phyloP scores from a whole-genome alignment of 1,140 invertebrate genomes.

The Protaetia brevitarsis region DNA sequence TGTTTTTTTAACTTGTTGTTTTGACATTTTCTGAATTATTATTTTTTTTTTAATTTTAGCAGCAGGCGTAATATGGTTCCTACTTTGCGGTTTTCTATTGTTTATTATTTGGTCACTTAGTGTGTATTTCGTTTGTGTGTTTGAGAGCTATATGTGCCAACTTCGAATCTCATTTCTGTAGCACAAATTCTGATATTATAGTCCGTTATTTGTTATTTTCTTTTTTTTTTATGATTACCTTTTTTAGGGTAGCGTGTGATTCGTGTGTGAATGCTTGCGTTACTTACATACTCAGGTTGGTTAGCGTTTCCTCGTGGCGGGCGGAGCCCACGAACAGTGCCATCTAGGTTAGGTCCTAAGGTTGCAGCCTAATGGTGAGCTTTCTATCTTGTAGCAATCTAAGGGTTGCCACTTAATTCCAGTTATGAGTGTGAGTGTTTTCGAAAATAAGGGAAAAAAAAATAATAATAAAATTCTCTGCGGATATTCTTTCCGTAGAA shows the following conservation, averaged over 20 bases:
- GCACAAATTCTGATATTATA: slow-evolving; percentile 30
- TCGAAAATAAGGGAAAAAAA: slow-evolving; percentile 16
- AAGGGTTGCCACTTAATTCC: slow-evolving; percentile 34
- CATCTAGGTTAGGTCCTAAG: slow-evolving; percentile 41
- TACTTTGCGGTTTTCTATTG: slow-evolving; percentile 29
- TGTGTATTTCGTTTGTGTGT: slow-evolving; percentile 33
- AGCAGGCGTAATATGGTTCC: slow-evolving; percentile 43
- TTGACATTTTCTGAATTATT: slow-evolving; percentile 26
- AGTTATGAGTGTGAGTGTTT: slow-evolving; percentile 33
- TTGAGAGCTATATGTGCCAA: slow-evolving; percentile 38
- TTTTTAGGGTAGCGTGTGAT: slow-evolving; percentile 19
- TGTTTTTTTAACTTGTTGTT: slow-evolving; percentile 30
- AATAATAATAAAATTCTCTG: slow-evolving; percentile 31
- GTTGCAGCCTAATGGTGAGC: slow-evolving; percentile 40
- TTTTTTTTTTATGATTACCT: slow-evolving; percentile 27
- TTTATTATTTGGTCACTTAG: slow-evolving; percentile 34
- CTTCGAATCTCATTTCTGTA: slow-evolving; percentile 28
- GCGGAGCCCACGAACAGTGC: slow-evolving; percentile 37
- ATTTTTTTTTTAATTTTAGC: slow-evolving; percentile 32
- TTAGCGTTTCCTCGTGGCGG: slow-evolving; percentile 37
- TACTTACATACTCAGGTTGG: slow-evolving; percentile 41
- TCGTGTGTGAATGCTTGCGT: slow-evolving; percentile 26
- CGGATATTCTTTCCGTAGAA: slow-evolving; percentile 28
- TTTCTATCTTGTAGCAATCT: slow-evolving; percentile 35
- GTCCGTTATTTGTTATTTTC: slow-evolving; percentile 30